Evolutionary conservation across 2,888 invertebrate genomes (phyloP), one percentile per base, ranked within the genome.

Genomic region (Syrista parreyssii): DNA sequence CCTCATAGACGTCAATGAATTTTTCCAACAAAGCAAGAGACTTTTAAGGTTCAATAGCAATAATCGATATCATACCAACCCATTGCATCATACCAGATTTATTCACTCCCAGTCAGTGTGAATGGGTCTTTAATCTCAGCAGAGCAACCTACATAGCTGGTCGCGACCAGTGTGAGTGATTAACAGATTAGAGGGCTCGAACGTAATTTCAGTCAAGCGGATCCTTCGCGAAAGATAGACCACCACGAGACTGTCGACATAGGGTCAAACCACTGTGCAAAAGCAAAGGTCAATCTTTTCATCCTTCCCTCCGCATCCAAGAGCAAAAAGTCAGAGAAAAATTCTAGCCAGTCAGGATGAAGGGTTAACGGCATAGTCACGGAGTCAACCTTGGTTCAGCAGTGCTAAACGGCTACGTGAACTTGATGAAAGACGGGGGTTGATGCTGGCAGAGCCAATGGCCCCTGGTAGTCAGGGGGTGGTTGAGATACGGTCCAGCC

Each of bases 401-500:
- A 55, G 55, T 55, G 23, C 55, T 55, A 55, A 55, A 23, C 55
- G 55, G 23, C 55, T 55, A 55, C 55, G 55, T 55, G 55, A 55
- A 55, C 23, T 55, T 55, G 55, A 40, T 40, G 40, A 55, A 55
- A 55, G 55, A 55, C 23, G 55, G 23, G 55, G 55, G 23, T 55
- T 55, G 55, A 55, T 55, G 23, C 55, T 55, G 55, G 55, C 55
- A 23, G 55, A 55, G 55, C 55, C 23, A 55, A 55, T 55, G 55
- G 23, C 55, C 55, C 55, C 55, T 55, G 55, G 23, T 55, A 55
- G 33, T 30, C 15, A 71, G 30, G 71, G 71, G 71, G 33, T 33
- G 71, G 71, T 71, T 23, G 30, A 30, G 71, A 33, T 71, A 33
- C 71, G 33, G 33, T 71, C 33, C 71, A 83, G 81, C 82, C 82